Evolutionary conservation across 1,140 invertebrate species (phyloP).

Genomic region (Tyrophagus putrescentiae): DNA sequence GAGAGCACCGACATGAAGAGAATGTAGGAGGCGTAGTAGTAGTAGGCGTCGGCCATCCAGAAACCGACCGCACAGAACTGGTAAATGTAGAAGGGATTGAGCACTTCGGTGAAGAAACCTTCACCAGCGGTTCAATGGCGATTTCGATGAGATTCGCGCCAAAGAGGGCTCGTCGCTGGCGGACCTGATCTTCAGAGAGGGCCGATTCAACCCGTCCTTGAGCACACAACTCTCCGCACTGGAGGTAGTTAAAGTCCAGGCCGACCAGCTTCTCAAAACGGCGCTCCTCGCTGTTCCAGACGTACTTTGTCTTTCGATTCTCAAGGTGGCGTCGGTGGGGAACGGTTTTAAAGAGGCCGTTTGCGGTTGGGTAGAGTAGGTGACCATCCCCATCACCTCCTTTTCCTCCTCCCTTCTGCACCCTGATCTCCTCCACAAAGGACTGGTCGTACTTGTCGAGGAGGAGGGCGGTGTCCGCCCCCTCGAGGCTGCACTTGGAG

Average conservation of each 20-base stretch:
- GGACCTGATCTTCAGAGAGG: background rate
- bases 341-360: conserved; percentile 36
- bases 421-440: conserved; percentile 7
- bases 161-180: conserved; percentile 31
- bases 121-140: conserved; percentile 36
- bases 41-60: conserved; percentile 44
- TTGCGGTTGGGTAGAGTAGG: background rate
- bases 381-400: background rate
- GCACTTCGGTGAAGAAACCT: conserved; percentile 31
- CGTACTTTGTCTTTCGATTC: conserved; percentile 57
- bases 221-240: conserved; percentile 37
- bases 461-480: conserved; percentile 60
- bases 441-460: conserved; percentile 31
- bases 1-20: conserved; percentile 43
- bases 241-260: conserved; percentile 48
- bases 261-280: conserved; percentile 52
- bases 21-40: conserved; percentile 44
- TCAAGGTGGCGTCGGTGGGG: conserved; percentile 47
- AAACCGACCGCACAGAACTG: conserved; percentile 41
- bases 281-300: conserved; percentile 50
- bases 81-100: conserved; percentile 41
- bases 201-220: conserved; percentile 47
- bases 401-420: background rate
- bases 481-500: conserved; percentile 46
- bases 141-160: conserved; percentile 40